Percentiles rank a stretch among this genome's conserved stretches.
phyloP scores from a whole-genome alignment of 2,797 vertebrate genomes.

The Mormyrops attenuatus region DNA sequence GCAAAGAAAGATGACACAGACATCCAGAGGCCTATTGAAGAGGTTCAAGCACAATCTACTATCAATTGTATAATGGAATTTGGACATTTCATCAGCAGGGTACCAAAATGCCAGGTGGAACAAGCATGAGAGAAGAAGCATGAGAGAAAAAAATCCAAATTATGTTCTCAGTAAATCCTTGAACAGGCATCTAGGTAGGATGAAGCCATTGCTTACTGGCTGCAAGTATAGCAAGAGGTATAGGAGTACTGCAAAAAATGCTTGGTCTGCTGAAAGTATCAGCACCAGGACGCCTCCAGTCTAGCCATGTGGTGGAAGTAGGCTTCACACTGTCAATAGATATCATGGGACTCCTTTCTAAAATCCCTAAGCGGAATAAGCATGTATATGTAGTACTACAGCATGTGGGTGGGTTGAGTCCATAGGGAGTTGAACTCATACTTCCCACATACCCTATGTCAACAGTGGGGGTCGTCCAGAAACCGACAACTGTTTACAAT shows the following conservation, averaged over 20 bases:
- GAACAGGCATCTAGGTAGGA: neutral
- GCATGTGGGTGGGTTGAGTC: neutral
- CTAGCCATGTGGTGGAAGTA: neutral
- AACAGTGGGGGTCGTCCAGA: neutral
- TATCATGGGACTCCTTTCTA: neutral
- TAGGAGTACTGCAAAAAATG: neutral
- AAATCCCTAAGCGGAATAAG: neutral
- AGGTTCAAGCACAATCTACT: neutral
- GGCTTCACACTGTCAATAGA: neutral
- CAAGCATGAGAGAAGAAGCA: neutral
- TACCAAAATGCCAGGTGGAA: neutral
- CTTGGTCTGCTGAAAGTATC: neutral
- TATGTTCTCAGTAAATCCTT: neutral
- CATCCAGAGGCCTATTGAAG: neutral
- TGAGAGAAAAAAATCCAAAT: neutral
- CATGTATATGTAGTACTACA: neutral
- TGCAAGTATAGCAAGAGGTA: neutral
- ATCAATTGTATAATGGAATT: neutral
- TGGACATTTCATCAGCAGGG: neutral
- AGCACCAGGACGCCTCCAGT: neutral
- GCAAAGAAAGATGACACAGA: neutral
- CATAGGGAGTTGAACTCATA: neutral
- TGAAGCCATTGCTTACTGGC: neutral
- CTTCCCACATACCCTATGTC: neutral
- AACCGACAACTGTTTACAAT: neutral